Conservation (phyloP, 2,888 invertebrate genomes). For the Ennomos quercinarius region DNA sequence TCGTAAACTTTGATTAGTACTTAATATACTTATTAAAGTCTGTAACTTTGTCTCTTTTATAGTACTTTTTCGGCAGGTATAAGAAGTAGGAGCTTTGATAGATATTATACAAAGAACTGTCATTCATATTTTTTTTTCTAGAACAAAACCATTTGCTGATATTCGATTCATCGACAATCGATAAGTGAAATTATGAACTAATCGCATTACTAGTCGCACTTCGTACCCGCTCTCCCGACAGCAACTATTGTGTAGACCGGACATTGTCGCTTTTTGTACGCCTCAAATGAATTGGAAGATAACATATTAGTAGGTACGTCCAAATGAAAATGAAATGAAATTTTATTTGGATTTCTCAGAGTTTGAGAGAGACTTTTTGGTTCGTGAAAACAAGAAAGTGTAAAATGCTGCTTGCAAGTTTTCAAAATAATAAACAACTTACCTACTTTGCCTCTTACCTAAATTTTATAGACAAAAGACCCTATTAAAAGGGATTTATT, state of each 20-base stretch:
- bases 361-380: not conserved
- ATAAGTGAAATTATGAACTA: not conserved
- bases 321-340: slow-evolving; percentile 13
- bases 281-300: slow-evolving; percentile 56
- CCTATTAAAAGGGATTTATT: too few relatives aligned
- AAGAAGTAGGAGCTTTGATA: too few relatives aligned
- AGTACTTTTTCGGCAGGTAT: not conserved
- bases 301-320: slow-evolving; percentile 47
- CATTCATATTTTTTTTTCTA: not conserved
- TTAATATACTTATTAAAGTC: slow-evolving; percentile 10
- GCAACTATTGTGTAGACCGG: slow-evolving; percentile 51
- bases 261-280: slow-evolving; percentile 53
- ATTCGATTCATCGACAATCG: slow-evolving; percentile 15
- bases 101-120: not conserved
- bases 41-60: not conserved
- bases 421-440: too few relatives aligned
- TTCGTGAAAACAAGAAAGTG: too few relatives aligned
- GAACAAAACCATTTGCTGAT: not conserved
- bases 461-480: too few relatives aligned
- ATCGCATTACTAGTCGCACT: slow-evolving; percentile 29
- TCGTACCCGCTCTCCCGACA: slow-evolving; percentile 43
- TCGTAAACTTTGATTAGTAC: too few relatives aligned
- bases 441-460: too few relatives aligned
- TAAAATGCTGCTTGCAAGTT: too few relatives aligned
- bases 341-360: not conserved